Evolutionary conservation across 2,113 vertebrate species (phyloP).

Genomic region (Sturnus vulgaris): DNA sequence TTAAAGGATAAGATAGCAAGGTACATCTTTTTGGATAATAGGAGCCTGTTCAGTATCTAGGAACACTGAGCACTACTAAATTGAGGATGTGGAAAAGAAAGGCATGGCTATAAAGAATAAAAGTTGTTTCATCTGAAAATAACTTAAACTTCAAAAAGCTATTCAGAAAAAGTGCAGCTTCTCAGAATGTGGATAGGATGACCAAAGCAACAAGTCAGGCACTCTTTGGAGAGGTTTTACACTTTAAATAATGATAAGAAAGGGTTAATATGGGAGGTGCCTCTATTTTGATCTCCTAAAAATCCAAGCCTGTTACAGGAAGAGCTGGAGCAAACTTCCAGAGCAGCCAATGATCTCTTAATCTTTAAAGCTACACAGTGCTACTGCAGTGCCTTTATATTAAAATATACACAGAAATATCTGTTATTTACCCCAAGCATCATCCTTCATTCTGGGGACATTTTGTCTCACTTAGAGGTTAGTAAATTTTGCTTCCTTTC

Average conservation of each 20-base stretch:
- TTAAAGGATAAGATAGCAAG: background rate
- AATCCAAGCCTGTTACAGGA: background rate
- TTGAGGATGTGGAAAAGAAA: background rate
- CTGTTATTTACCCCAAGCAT: background rate
- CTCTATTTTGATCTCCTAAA: background rate
- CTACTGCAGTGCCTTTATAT: background rate
- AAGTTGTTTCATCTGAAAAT: background rate
- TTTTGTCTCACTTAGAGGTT: background rate
- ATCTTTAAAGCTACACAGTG: background rate
- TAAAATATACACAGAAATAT: background rate
- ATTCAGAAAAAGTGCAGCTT: background rate
- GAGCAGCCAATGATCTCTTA: background rate
- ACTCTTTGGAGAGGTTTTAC: background rate
- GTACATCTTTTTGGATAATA: background rate
- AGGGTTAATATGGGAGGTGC: background rate
- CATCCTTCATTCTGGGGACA: background rate
- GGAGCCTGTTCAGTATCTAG: background rate
- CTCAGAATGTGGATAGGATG: background rate
- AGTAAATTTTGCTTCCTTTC: background rate
- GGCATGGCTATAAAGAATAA: background rate
- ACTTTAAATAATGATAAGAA: background rate
- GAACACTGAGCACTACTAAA: background rate
- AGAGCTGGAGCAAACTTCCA: background rate
- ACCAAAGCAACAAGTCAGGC: background rate
- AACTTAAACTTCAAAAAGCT: background rate